Conservation (phyloP, 2,797 vertebrate species). For the Triplophysa bombifrons region DNA sequence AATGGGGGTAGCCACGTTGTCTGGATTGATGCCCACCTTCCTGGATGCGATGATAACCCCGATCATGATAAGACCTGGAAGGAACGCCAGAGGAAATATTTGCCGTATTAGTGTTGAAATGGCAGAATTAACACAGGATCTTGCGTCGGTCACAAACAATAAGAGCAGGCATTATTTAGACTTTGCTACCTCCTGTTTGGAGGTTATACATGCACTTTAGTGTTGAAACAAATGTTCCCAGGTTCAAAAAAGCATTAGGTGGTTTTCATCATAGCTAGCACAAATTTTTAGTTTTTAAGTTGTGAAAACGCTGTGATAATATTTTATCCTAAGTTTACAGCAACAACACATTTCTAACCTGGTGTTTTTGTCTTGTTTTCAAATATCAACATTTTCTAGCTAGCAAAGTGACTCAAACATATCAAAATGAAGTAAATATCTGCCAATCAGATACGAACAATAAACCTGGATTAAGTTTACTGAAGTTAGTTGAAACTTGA, state of each 20-base stretch:
- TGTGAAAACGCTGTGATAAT: too few relatives aligned
- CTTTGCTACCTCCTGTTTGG: slow-evolving; percentile 38
- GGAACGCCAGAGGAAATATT: slow-evolving; percentile 39
- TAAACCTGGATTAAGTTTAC: too few relatives aligned
- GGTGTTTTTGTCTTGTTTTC: too few relatives aligned
- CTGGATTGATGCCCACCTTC: slow-evolving; percentile 96
- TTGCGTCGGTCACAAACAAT: slow-evolving; percentile 38
- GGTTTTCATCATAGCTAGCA: not conserved
- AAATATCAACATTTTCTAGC: too few relatives aligned
- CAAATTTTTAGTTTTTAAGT: not conserved
- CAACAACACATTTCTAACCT: too few relatives aligned
- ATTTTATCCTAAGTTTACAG: too few relatives aligned
- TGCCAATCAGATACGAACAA: too few relatives aligned
- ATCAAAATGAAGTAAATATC: too few relatives aligned
- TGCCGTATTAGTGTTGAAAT: slow-evolving; percentile 40
- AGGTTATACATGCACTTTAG: slow-evolving; percentile 17
- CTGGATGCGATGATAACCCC: slow-evolving; percentile 94
- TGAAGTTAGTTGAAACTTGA: too few relatives aligned
- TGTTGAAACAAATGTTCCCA: slow-evolving; percentile 7
- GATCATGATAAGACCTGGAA: slow-evolving; percentile 94
- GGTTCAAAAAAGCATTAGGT: not conserved
- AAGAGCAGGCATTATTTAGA: not conserved
- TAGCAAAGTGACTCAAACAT: too few relatives aligned
- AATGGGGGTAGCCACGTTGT: slow-evolving; percentile 97
- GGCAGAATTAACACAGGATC: slow-evolving; percentile 49